Evolutionary conservation across 2,888 invertebrate species (phyloP).

Genomic region (Drosophila villosipedis): DNA sequence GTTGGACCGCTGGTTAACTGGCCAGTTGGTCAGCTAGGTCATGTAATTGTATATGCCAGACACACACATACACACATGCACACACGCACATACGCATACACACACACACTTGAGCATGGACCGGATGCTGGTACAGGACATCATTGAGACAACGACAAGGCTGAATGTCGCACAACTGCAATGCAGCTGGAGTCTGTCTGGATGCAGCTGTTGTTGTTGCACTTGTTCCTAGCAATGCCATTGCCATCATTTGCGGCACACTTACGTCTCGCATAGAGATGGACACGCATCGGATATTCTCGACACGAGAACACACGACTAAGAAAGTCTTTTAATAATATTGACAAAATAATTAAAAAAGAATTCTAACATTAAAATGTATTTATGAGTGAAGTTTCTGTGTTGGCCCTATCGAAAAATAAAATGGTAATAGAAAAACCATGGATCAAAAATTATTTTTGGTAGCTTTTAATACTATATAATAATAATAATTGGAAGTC

Average conservation of each 20-base stretch:
- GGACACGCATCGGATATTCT: not conserved
- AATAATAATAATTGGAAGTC: not conserved
- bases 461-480: accelerated
- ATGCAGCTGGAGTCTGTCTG: conserved; percentile 21
- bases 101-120: conserved; percentile 2
- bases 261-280: conserved; percentile 8
- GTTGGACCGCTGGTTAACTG: conserved; percentile 42
- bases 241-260: conserved; percentile 30
- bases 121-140: conserved; percentile 56
- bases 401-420: not conserved
- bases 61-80: conserved; percentile 30
- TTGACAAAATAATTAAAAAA: not conserved
- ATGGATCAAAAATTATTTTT: not conserved
- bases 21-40: conserved; percentile 48
- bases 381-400: not conserved
- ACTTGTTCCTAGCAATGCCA: conserved; percentile 19
- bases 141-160: conserved; percentile 55
- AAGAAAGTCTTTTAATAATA: not conserved
- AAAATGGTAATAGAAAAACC: not conserved
- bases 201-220: conserved; percentile 19
- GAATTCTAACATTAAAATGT: not conserved
- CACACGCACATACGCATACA: conserved; percentile 15
- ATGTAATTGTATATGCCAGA: conserved; percentile 69
- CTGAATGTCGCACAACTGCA: conserved; percentile 27
- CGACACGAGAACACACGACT: not conserved